Evolutionary conservation across 1,140 invertebrate genomes (phyloP).

Genomic region (Oppia nitens): DNA sequence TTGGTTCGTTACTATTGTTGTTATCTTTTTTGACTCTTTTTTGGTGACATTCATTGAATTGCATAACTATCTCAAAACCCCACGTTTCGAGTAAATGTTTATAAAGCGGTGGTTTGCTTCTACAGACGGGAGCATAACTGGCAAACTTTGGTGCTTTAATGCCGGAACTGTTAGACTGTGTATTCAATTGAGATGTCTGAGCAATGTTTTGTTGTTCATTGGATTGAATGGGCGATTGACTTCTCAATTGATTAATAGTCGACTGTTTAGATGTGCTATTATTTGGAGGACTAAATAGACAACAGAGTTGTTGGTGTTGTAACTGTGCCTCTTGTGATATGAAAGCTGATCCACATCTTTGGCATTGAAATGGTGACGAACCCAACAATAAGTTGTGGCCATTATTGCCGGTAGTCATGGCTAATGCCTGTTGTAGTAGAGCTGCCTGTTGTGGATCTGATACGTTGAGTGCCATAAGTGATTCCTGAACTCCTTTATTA

Average conservation of each 20-base stretch:
- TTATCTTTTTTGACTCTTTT: conserved; percentile 19
- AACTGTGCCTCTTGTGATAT: conserved; percentile 48
- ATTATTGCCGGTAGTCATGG: conserved; percentile 2
- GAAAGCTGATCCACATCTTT: conserved; percentile 56
- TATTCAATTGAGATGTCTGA: conserved; percentile 1
- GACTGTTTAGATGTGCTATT: neutral
- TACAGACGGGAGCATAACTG: conserved; percentile 6
- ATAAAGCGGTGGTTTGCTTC: conserved; percentile 34
- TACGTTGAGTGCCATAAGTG: conserved; percentile 10
- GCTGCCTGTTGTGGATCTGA: conserved; percentile 6
- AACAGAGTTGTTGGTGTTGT: conserved; percentile 22
- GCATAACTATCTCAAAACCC: conserved; percentile 88
- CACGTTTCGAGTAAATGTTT: conserved; percentile 78
- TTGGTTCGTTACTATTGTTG: neutral
- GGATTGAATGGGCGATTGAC: conserved; percentile 20
- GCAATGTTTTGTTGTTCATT: conserved; percentile 15
- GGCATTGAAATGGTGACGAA: conserved; percentile 32
- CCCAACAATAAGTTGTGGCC: neutral
- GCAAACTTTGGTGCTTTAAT: conserved; percentile 2
- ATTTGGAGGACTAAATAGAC: conserved; percentile 15
- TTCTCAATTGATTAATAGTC: conserved; percentile 23
- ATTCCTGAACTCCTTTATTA: conserved; percentile 11
- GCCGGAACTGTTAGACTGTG: too few species aligned
- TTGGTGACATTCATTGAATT: conserved; percentile 81
- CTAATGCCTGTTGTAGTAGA: conserved; percentile 7